Evolutionary conservation across 2,113 vertebrate genomes (phyloP).

Genomic region (Hemibagrus wyckioides): DNA sequence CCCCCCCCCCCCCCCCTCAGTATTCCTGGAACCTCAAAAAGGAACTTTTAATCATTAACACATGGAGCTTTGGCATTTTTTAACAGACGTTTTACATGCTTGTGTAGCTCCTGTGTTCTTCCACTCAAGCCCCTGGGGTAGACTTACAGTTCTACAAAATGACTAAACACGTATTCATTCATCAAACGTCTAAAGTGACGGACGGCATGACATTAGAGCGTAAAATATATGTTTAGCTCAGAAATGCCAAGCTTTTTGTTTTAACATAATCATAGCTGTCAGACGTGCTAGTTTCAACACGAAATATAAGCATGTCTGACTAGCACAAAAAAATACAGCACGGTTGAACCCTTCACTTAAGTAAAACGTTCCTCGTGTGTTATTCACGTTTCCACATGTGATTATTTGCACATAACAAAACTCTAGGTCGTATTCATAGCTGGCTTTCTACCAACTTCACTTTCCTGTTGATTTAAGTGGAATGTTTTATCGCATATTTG

Average conservation of each 20-base stretch:
- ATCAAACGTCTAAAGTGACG: not conserved
- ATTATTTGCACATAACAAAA: not conserved
- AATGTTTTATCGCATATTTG: not conserved
- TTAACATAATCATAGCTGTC: not conserved
- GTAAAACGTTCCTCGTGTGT: too few relatives aligned
- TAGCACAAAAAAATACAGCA: not conserved
- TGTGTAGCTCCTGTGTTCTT: not conserved
- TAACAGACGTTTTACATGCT: not conserved
- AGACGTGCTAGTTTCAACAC: not conserved
- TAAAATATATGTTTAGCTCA: not conserved
- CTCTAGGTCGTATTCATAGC: not conserved
- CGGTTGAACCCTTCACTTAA: too few relatives aligned
- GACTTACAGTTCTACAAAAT: not conserved
- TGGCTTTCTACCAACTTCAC: too few relatives aligned
- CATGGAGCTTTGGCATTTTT: not conserved
- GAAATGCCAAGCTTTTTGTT: not conserved
- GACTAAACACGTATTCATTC: not conserved
- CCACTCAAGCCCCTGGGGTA: not conserved
- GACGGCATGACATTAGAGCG: not conserved
- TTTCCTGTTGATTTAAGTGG: not conserved
- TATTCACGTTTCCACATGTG: not conserved
- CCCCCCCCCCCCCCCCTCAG: too few relatives aligned
- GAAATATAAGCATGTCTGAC: not conserved
- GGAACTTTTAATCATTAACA: constrained; percentile 1
- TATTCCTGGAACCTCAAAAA: not conserved